Conservation (phyloP, 2,797 vertebrate species). For the Ispidina picta region DNA sequence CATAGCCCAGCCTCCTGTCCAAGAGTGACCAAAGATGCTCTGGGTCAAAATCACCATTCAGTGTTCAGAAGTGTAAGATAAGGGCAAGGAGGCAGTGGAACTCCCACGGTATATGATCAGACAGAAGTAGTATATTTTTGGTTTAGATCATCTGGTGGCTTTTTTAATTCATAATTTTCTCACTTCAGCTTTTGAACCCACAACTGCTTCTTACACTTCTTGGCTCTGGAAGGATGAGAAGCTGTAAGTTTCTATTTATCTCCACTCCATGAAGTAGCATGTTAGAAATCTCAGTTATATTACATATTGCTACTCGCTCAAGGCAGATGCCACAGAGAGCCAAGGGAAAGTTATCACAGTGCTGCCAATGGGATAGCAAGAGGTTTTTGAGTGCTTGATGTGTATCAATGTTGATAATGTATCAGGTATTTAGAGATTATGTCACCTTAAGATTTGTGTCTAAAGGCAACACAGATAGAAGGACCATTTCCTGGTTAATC, state of each 20-base stretch:
- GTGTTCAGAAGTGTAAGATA: background rate
- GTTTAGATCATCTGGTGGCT: background rate
- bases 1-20: background rate
- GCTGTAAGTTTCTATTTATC: background rate
- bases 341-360: background rate
- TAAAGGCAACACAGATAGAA: background rate
- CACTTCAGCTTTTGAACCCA: background rate
- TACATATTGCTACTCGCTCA: background rate
- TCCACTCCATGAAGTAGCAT: background rate
- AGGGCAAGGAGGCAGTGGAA: background rate
- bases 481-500: background rate
- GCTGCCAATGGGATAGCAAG: accelerated
- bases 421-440: background rate
- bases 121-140: background rate
- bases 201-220: background rate
- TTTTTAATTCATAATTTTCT: background rate
- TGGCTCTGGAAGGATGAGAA: background rate
- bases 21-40: background rate
- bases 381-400: background rate
- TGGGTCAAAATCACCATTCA: background rate
- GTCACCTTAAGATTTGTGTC: background rate
- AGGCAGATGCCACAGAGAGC: background rate
- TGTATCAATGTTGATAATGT: background rate
- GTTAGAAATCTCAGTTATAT: background rate
- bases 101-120: accelerated